Evolutionary conservation across 2,888 invertebrate species (phyloP).

Genomic region (Nephrotoma flavescens): DNA sequence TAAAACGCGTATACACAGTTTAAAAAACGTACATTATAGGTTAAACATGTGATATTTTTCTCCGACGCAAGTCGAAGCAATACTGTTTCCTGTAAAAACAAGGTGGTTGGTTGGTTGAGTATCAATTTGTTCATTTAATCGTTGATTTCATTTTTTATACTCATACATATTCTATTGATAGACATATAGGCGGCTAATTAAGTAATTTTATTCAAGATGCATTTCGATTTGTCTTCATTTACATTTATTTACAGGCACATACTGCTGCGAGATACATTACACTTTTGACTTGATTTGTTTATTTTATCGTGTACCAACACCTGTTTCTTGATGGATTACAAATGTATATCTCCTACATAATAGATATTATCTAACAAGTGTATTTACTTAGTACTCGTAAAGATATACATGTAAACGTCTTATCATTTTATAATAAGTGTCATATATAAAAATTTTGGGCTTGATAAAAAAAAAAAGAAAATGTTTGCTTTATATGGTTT

Average conservation of each 20-base stretch:
- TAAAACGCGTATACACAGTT: too few relatives aligned
- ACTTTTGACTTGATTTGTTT: background rate
- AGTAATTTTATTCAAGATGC: background rate
- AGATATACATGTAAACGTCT: background rate
- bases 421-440: background rate
- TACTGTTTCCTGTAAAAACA: background rate
- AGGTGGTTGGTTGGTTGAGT: background rate
- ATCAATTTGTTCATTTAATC: background rate
- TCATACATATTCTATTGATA: background rate
- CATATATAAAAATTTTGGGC: background rate
- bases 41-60: too few relatives aligned
- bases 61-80: background rate
- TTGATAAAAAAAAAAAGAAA: background rate
- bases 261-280: background rate
- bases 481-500: background rate
- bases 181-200: background rate
- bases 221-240: background rate
- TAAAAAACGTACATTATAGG: too few relatives aligned
- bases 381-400: background rate
- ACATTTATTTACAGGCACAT: background rate
- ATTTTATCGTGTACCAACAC: background rate
- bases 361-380: background rate
- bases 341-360: background rate
- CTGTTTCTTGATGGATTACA: background rate
- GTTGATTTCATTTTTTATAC: background rate